phyloP scores from a whole-genome alignment of 2,113 vertebrate species.

The Gopherus flavomarginatus region DNA sequence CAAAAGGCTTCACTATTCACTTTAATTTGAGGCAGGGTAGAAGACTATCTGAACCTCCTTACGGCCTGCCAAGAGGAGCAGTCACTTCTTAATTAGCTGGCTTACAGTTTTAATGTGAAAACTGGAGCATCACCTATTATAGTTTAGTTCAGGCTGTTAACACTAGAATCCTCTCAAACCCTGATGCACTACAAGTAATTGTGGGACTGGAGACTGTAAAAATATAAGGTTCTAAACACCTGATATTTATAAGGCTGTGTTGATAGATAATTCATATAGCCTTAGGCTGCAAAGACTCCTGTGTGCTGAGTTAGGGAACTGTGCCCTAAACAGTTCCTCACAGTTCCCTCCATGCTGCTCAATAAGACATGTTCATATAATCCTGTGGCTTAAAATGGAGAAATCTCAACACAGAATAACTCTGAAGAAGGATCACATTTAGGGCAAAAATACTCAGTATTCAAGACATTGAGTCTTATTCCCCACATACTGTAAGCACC shows the following conservation, averaged over 20 bases:
- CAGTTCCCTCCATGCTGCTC: background rate
- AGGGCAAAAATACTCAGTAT: background rate
- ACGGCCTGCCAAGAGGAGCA: conserved; percentile 32
- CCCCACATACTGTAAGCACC: background rate
- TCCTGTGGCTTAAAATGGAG: background rate
- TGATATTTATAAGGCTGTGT: background rate
- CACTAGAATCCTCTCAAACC: background rate
- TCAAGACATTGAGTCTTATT: background rate
- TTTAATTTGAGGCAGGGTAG: background rate
- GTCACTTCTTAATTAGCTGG: background rate
- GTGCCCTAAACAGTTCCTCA: background rate
- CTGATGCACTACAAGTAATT: background rate
- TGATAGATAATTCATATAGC: background rate
- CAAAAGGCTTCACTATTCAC: background rate
- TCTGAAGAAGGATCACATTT: background rate
- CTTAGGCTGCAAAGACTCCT: background rate
- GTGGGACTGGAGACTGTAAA: background rate
- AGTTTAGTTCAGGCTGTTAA: background rate
- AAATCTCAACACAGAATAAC: background rate
- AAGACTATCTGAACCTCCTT: background rate
- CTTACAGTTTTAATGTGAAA: background rate
- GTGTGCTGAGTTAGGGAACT: background rate
- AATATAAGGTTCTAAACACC: background rate
- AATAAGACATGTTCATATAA: background rate
- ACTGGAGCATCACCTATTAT: background rate